phyloP scores from a whole-genome alignment of 2,113 vertebrate genomes.

The Scomber japonicus region DNA sequence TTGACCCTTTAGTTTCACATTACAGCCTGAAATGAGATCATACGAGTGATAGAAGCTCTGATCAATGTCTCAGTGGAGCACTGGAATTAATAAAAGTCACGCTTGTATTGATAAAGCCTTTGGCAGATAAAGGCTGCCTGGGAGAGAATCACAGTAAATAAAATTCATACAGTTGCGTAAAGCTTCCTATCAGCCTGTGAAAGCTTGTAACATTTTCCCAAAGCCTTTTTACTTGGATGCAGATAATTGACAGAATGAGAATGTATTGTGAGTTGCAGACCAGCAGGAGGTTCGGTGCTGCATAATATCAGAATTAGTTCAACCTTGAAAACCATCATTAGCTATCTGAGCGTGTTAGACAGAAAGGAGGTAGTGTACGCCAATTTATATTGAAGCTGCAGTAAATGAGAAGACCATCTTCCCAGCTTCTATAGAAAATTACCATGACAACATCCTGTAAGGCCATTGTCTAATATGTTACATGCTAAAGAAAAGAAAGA shows the following conservation, averaged over 20 bases:
- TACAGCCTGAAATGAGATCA: slow-evolving; percentile 79
- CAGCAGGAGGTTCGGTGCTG: background rate
- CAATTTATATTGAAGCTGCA: slow-evolving; percentile 8
- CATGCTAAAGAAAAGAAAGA: background rate
- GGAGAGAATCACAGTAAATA: slow-evolving; percentile 28
- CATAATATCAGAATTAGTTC: slow-evolving; percentile 5
- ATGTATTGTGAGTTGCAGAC: background rate
- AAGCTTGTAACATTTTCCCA: slow-evolving; percentile 22
- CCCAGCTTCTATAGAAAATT: slow-evolving; percentile 7
- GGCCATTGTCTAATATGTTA: background rate
- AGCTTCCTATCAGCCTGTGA: slow-evolving; percentile 1
- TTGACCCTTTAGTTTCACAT: slow-evolving; percentile 79
- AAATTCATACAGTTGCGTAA: slow-evolving; percentile 23
- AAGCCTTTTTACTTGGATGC: slow-evolving; percentile 5
- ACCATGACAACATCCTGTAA: background rate
- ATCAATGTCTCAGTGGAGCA: slow-evolving; percentile 70
- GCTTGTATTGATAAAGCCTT: slow-evolving; percentile 66
- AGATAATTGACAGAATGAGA: slow-evolving; percentile 8
- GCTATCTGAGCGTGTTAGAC: slow-evolving; percentile 9
- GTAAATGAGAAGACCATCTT: slow-evolving; percentile 13
- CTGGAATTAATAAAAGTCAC: slow-evolving; percentile 75
- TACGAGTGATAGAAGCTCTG: slow-evolving; percentile 52
- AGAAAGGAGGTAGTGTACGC: background rate
- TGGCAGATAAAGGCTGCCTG: slow-evolving; percentile 50
- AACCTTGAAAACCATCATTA: slow-evolving; percentile 17